Conservation (phyloP, 2,113 vertebrate genomes). For the Lepisosteus osseus region DNA sequence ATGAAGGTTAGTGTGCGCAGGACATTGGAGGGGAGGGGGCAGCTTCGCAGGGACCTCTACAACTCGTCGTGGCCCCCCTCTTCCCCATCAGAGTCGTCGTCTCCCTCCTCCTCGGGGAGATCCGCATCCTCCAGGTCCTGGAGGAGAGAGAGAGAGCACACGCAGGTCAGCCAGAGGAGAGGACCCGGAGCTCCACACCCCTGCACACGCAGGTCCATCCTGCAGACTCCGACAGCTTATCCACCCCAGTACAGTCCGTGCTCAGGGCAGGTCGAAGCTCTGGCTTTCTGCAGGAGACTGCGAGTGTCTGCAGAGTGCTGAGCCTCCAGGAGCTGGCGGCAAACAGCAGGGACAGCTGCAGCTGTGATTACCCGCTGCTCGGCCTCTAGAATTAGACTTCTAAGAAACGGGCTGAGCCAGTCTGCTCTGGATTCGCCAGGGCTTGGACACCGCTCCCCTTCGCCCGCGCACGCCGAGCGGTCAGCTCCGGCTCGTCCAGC, state of each 20-base stretch:
- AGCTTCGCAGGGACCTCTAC: constrained; percentile 49
- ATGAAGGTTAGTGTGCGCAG: constrained; percentile 60
- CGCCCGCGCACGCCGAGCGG: not conserved
- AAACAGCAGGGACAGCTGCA: constrained; percentile 47
- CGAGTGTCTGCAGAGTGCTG: not conserved
- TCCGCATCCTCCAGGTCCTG: constrained; percentile 83
- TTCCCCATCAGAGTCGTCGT: constrained; percentile 74
- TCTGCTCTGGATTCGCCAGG: constrained; percentile 15
- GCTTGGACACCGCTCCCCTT: constrained; percentile 7
- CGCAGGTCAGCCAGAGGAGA: no score
- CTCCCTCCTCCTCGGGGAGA: constrained; percentile 50
- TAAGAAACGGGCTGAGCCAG: constrained; percentile 28
- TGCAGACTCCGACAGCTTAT: no score
- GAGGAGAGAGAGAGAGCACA: not conserved
- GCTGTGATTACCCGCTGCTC: constrained; percentile 24
- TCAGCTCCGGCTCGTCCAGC: no score
- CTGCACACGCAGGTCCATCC: no score
- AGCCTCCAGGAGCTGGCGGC: constrained; percentile 18
- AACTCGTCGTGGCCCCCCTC: constrained; percentile 81
- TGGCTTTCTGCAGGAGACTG: no score
- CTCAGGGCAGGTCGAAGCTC: no score
- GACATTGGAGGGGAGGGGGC: constrained; percentile 18
- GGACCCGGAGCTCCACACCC: no score
- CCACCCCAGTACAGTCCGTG: no score
- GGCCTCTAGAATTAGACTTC: constrained; percentile 48